phyloP scores from a whole-genome alignment of 2,888 invertebrate species.

The Andrena minutula region DNA sequence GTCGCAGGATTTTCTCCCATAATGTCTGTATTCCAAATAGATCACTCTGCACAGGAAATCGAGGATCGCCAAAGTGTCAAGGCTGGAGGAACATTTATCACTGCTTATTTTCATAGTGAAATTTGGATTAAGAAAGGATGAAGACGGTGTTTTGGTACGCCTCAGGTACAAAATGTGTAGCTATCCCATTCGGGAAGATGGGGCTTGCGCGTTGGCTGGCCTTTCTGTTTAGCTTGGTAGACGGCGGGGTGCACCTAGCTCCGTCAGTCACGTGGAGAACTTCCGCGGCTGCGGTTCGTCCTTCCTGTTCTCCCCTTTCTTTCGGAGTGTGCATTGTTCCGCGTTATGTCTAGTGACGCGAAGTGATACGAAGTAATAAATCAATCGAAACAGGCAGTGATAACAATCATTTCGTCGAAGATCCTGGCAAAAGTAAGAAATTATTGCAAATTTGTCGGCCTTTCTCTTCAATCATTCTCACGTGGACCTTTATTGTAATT shows the following conservation, averaged over 20 bases:
- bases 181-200: not conserved
- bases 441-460: not conserved
- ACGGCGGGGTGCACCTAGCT: slow-evolving; percentile 64
- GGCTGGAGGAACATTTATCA: not conserved
- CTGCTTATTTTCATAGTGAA: not conserved
- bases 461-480: not conserved
- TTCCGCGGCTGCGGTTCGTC: slow-evolving; percentile 75
- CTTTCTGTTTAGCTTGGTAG: slow-evolving; percentile 71
- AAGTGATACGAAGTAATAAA: not conserved
- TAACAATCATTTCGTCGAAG: not conserved
- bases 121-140: not conserved
- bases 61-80: no score
- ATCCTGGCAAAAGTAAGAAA: slow-evolving; percentile 13
- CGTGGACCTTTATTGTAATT: not conserved
- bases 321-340: slow-evolving; percentile 13
- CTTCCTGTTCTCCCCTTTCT: slow-evolving; percentile 17
- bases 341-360: slow-evolving; percentile 5
- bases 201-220: slow-evolving; percentile 74
- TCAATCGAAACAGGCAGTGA: not conserved
- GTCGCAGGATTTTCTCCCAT: no score
- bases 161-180: not conserved
- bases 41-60: no score
- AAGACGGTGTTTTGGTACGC: not conserved
- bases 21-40: no score
- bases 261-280: slow-evolving; percentile 81